Evolutionary conservation across 2,888 invertebrate genomes (phyloP), one percentile per base, ranked within the genome.

Genomic region (Epistrophella euchroma): DNA sequence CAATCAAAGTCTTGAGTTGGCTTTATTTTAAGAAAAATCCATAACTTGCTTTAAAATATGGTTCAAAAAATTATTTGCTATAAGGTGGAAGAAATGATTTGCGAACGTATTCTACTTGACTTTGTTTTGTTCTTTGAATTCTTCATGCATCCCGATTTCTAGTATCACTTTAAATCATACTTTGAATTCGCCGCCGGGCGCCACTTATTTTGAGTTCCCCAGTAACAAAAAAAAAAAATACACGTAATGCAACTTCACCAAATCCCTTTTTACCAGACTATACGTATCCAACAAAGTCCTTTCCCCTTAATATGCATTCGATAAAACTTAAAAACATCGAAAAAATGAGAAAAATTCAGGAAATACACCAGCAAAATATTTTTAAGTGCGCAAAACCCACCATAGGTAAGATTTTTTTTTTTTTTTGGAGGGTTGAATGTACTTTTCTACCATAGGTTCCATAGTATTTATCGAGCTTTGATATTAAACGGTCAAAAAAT

Each of bases 371-470:
- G 13, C n/a, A 32, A 2, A n/a, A 40, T 22, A 17, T 37, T 32
- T 17, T 28, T n/a, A 47, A 37, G 25, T 68, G 68, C 68, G 68
- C 68, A 52, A 52, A 68, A 52, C 37, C 68, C 68, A 68, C 15
- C 68, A 68, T 6, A n/a, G 35, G 7, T 11, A 40, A n/a, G 1
- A n/a, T 11, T 11, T 22, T 43, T 40, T 0, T 22, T 17, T 15
- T 60, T 22, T 68, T 37, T 37, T 6, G n/a, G 22, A n/a, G n/a
- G 37, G 37, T 52, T 52, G 52, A 68, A 37, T 68, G 37, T 19
- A 32, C 66, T 66, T 32, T 47, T 37, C 22, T 37, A 40, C 35
- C 52, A 37, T 25, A 25, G n/a, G 17, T 13, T 9, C 13, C 2
- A 37, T 37, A 68, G 68, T 68, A 11, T 52, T 35, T 15, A 37